Evolutionary conservation across 2,113 vertebrate species (phyloP).

Genomic region (Colossoma macropomum): DNA sequence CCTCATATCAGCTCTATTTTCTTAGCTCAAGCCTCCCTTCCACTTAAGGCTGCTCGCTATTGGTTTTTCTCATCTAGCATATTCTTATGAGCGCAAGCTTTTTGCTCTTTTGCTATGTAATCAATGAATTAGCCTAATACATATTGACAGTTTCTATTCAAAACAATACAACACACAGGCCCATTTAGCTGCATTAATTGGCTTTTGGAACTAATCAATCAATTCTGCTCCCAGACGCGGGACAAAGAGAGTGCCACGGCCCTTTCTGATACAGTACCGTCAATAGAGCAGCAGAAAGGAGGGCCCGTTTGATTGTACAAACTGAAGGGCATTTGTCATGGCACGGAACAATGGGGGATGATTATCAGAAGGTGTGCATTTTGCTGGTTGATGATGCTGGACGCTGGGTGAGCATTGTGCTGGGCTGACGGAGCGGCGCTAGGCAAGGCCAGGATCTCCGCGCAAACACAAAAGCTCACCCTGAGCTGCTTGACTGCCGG

Average conservation of each 20-base stretch:
- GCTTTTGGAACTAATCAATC: constrained; percentile 49
- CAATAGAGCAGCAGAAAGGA: constrained; percentile 20
- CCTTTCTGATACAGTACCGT: constrained; percentile 15
- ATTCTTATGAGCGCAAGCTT: constrained; percentile 35
- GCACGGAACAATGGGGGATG: constrained; percentile 30
- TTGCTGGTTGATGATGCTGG: constrained; percentile 31
- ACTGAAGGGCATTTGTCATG: constrained; percentile 35
- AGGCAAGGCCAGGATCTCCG: constrained; percentile 43
- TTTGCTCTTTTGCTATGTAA: constrained; percentile 25
- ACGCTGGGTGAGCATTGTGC: constrained; percentile 25
- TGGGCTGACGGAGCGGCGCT: constrained; percentile 26
- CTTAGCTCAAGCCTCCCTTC: neutral
- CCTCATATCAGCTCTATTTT: neutral
- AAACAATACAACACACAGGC: constrained; percentile 43
- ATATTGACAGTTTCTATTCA: constrained; percentile 44
- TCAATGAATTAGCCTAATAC: constrained; percentile 50
- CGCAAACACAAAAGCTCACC: constrained; percentile 49
- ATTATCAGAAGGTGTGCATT: constrained; percentile 44
- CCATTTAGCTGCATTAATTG: constrained; percentile 53
- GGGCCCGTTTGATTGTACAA: constrained; percentile 26
- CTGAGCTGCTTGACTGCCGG: constrained; percentile 45
- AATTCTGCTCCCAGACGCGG: neutral
- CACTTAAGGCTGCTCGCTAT: neutral
- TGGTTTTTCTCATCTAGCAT: constrained; percentile 24
- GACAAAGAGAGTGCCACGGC: constrained; percentile 8